Evolutionary conservation across 2,113 vertebrate genomes (phyloP).

Genomic region (Nicator chloris): DNA sequence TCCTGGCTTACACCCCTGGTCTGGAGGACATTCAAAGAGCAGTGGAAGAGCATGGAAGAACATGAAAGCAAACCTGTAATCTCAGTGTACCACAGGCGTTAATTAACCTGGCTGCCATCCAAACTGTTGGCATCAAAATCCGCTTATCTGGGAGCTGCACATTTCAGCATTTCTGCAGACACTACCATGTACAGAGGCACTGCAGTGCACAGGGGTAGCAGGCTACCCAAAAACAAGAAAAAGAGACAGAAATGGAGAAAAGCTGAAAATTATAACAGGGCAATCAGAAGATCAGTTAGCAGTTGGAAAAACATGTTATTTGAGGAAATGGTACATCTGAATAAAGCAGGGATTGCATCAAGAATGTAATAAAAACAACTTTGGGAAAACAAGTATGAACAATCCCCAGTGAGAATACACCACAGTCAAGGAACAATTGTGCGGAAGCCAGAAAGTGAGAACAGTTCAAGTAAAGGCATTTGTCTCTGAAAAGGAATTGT

Average conservation of each 20-base stretch:
- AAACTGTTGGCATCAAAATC: slow-evolving; percentile 24
- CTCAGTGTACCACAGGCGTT: slow-evolving; percentile 7
- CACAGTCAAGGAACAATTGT: neutral
- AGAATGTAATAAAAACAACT: neutral
- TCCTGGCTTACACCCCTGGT: neutral
- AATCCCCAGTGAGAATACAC: neutral
- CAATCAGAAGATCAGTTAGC: slow-evolving; percentile 3
- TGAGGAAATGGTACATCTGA: neutral
- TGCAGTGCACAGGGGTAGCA: neutral
- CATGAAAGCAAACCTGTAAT: slow-evolving; percentile 60
- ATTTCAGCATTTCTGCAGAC: slow-evolving; percentile 25
- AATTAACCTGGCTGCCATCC: slow-evolving; percentile 52
- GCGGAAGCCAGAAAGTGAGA: neutral
- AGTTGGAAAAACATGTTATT: neutral
- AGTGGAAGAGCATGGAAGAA: slow-evolving; percentile 27
- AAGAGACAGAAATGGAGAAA: neutral
- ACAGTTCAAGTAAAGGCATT: neutral
- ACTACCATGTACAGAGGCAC: neutral
- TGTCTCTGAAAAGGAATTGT: slow-evolving; percentile 19
- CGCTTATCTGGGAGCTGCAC: slow-evolving; percentile 48
- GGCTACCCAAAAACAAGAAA: neutral
- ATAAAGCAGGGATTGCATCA: neutral
- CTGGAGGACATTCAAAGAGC: slow-evolving; percentile 32
- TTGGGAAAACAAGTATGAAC: neutral
- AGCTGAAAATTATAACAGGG: neutral